These are phyloP conservation scores for Cerastis leucographa DNA, from an alignment of 2,888 invertebrate genomes.

Conservation along the genomic window DNA sequence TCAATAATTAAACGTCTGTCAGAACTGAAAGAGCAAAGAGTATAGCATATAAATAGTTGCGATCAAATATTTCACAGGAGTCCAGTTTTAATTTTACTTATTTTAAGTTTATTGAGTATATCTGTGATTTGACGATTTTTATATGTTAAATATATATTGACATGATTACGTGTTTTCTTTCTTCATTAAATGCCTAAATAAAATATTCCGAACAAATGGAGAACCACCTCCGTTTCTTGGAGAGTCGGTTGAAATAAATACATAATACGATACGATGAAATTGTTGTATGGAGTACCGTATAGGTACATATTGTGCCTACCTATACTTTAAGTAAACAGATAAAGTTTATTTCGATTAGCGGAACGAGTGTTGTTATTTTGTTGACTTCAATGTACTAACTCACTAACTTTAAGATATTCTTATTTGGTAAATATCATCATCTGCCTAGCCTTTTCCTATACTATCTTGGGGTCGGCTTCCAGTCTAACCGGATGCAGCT, in stretches of 20 bases:
- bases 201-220: background rate
- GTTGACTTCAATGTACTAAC: background rate
- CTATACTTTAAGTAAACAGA: background rate
- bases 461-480: no score
- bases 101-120: background rate
- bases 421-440: background rate
- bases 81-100: background rate
- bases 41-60: background rate
- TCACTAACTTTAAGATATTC: background rate
- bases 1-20: constrained; percentile 1
- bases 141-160: constrained; percentile 9
- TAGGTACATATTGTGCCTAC: no score
- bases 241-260: background rate
- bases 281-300: background rate
- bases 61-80: constrained; percentile 4
- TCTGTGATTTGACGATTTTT: constrained; percentile 32
- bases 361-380: background rate
- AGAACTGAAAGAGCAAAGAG: background rate
- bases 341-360: background rate
- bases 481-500: no score
- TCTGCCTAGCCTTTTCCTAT: no score
- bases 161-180: background rate
- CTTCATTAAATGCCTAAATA: background rate
- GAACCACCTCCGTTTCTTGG: background rate
- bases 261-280: no score